Evolutionary conservation across 2,888 invertebrate species (phyloP), one percentile per base, ranked within the genome.

Genomic region (Cotesia congregata): DNA sequence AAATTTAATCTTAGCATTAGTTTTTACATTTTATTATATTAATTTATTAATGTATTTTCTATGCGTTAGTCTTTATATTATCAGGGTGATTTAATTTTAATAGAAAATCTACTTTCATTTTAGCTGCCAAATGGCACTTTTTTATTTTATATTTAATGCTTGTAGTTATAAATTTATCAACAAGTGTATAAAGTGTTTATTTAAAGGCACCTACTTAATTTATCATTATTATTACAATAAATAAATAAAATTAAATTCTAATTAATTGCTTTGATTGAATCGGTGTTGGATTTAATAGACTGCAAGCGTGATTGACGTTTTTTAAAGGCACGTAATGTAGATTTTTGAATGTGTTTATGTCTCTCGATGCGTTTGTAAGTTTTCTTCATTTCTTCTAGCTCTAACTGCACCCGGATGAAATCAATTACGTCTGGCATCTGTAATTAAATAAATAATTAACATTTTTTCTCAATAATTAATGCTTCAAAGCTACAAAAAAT

Each of bases 351-450:
- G 5, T 84, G 81, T 75, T 79, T 84, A 71, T 83, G 86, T 78
- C 88, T 84, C 30, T 77, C 77, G 67, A 90, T 83, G 61, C 89
- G 80, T 64, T 90, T 90, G 17, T 91, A 86, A 4, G 86, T 85
- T 65, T 90, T 89, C 67, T 90, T 90, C 79, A 92, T 85, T 61
- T 91, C 91, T 0, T 90, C 85, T 0, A 92, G 82, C 77, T 92
- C 91, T 0, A 90, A 89, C 81, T 92, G 92, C 0, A 91, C 88
- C 59, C 87, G 86, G 0, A 93, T 91, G 60, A 93, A 93, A 0
- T 93, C 92, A 90, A 93, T 90, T 1, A 93, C 86, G 76, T 92
- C 91, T 0, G 93, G 93, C 0, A 92, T 80, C 86, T 87, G 30
- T 30, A 30, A 30, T 30, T 30, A 30, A 30, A 30, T 2, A 30